phyloP scores from a whole-genome alignment of 2,888 invertebrate species.

The Margaritifera margaritifera region DNA sequence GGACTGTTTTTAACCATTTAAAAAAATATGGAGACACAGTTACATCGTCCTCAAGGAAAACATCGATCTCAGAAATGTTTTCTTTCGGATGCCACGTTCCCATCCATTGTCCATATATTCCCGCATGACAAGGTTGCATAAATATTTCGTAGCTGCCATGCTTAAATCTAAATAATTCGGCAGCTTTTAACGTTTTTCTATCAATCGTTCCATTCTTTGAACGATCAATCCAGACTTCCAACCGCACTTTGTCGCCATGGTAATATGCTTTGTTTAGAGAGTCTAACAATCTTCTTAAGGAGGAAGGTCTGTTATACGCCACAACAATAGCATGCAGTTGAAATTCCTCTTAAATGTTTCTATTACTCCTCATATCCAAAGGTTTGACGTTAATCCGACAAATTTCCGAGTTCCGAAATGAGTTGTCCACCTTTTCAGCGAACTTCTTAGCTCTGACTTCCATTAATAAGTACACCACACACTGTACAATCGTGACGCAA shows the following conservation, averaged over 20 bases:
- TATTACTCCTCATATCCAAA: no score
- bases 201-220: constrained; percentile 30
- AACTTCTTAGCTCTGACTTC: no score
- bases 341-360: no score
- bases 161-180: constrained; percentile 27
- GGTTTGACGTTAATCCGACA: no score
- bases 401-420: no score
- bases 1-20: constrained; percentile 57
- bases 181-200: constrained; percentile 14
- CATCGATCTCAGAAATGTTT: constrained; percentile 51
- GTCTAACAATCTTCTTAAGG: constrained; percentile 30
- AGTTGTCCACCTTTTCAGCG: no score
- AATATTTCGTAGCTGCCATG: constrained; percentile 33
- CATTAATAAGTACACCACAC: no score
- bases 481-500: no score
- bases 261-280: constrained; percentile 40
- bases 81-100: constrained; percentile 52
- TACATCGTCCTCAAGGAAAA: constrained; percentile 63
- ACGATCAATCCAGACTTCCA: constrained; percentile 49
- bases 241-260: constrained; percentile 22
- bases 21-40: constrained; percentile 56
- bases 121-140: constrained; percentile 36
- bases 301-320: constrained; percentile 35
- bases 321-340: constrained; percentile 38
- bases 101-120: constrained; percentile 49